Percentiles rank a stretch among this genome's conserved stretches.
phyloP scores from a whole-genome alignment of 1,140 invertebrate species.

The Himalopsyche phryganea region DNA sequence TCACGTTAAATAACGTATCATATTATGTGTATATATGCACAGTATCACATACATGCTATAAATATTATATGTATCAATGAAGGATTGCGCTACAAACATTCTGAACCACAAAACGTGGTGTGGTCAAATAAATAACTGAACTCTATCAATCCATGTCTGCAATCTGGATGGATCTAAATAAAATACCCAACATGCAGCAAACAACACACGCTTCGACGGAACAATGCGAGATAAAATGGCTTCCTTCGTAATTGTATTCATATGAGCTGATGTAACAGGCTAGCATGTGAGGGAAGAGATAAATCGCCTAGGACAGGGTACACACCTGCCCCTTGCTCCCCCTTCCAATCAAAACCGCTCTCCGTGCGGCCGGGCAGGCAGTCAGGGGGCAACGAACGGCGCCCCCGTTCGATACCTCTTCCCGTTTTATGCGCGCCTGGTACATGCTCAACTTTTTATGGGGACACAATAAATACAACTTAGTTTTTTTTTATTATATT shows the following conservation, averaged over 20 bases:
- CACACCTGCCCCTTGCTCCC: background rate
- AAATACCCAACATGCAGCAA: background rate
- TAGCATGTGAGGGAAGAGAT: background rate
- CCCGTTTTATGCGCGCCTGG: conserved; percentile 1
- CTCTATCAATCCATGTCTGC: no score
- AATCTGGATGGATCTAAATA: background rate
- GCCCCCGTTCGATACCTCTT: background rate
- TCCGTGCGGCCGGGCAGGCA: background rate
- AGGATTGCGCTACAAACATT: no score
- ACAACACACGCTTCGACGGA: background rate
- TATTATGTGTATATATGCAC: no score
- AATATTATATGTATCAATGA: no score
- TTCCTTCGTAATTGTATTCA: conserved; percentile 2
- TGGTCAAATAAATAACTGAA: no score
- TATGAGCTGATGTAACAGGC: conserved; percentile 1
- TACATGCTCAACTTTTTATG: background rate
- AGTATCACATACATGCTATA: no score
- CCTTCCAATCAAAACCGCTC: background rate
- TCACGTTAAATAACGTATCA: no score
- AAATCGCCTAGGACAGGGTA: background rate
- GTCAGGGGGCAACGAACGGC: background rate
- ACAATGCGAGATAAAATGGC: conserved; percentile 2
- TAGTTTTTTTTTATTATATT: no score
- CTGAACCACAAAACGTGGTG: no score
- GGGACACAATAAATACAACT: background rate